These are phyloP conservation scores for Andrena camellia DNA, from an alignment of 2,888 invertebrate species.

Conservation along the genomic window DNA sequence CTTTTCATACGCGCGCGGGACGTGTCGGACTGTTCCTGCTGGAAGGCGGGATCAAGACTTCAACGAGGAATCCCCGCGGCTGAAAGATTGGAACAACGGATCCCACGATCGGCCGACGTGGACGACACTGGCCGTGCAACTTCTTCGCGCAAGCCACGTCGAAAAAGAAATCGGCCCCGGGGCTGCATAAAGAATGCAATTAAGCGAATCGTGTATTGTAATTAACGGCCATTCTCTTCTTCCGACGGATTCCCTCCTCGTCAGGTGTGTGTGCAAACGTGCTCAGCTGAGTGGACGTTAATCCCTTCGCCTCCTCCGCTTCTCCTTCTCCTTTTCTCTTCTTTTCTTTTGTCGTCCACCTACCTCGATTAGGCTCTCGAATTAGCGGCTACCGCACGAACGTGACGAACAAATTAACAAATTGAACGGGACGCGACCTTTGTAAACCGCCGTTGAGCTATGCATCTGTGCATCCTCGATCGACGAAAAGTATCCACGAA, in stretches of 20 bases:
- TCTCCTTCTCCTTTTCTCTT: conserved; percentile 14
- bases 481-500: no score
- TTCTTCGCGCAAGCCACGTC: conserved; percentile 66
- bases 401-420: conserved; percentile 65
- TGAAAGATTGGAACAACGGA: conserved; percentile 34
- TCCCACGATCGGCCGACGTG: conserved; percentile 53
- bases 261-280: conserved; percentile 72
- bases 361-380: conserved; percentile 50
- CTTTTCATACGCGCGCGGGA: not conserved
- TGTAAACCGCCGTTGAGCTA: not conserved
- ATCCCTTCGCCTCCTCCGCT: conserved; percentile 44
- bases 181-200: conserved; percentile 80
- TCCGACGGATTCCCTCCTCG: conserved; percentile 65
- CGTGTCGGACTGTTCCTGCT: not conserved
- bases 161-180: conserved; percentile 72
- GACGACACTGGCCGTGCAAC: conserved; percentile 69
- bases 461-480: not conserved
- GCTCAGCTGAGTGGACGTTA: conserved; percentile 63
- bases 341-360: conserved; percentile 43
- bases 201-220: conserved; percentile 78
- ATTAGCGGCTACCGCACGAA: conserved; percentile 62
- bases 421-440: conserved; percentile 47
- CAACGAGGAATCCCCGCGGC: conserved; percentile 34
- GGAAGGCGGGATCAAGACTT: conserved; percentile 45
- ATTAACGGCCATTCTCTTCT: conserved; percentile 76